phyloP scores from a whole-genome alignment of 2,888 invertebrate genomes.

The Bursaphelenchus okinawaensis region DNA sequence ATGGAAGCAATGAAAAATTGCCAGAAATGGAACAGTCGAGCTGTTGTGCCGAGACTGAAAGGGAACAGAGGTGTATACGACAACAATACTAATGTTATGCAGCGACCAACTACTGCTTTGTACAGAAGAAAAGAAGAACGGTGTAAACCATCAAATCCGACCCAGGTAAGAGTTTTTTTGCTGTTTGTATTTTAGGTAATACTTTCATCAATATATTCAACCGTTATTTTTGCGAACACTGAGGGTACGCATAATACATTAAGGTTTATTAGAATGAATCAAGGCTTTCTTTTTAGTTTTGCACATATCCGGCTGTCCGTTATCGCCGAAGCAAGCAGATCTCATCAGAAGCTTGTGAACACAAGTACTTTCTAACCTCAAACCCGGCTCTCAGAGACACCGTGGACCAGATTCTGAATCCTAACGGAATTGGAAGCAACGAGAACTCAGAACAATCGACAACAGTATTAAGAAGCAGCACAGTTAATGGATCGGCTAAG shows the following conservation, averaged over 20 bases:
- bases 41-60: conserved; percentile 35
- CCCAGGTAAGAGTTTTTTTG: conserved; percentile 30
- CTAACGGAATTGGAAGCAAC: neutral
- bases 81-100: conserved; percentile 52
- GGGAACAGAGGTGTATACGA: conserved; percentile 38
- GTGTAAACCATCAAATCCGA: conserved; percentile 31
- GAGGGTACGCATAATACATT: neutral
- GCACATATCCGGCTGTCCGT: conserved; percentile 41
- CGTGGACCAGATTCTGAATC: conserved; percentile 27
- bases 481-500: neutral
- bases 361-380: conserved; percentile 47
- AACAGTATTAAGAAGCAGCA: conserved; percentile 9
- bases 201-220: too few species aligned
- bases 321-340: conserved; percentile 42
- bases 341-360: conserved; percentile 47
- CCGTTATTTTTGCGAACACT: too few species aligned
- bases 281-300: conserved; percentile 27
- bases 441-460: conserved; percentile 8
- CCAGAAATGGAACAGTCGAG: conserved; percentile 48
- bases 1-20: conserved; percentile 54
- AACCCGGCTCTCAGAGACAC: conserved; percentile 43
- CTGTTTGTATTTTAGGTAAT: too few species aligned
- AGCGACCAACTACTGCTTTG: conserved; percentile 39
- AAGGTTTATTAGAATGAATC: neutral
- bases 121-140: conserved; percentile 37